Percentiles rank a stretch among this genome's conserved stretches.
These are phyloP conservation scores for Calonectris borealis DNA, from an alignment of 2,113 vertebrate genomes.

Conservation along the genomic window DNA sequence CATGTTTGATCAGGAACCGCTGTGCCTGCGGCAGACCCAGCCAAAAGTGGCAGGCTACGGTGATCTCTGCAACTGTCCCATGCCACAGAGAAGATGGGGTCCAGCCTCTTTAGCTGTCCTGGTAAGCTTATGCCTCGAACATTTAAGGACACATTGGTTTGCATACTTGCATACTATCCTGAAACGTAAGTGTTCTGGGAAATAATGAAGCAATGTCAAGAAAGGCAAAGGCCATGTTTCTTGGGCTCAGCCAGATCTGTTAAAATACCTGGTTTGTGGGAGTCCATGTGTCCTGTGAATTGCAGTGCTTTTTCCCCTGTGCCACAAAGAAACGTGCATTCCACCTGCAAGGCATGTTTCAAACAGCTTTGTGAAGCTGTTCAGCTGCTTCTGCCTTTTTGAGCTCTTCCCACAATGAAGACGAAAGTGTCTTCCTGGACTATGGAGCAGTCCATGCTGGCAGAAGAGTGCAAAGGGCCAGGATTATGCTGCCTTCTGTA, in stretches of 20 bases:
- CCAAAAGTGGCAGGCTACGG: rapidly evolving
- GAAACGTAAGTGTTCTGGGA: not conserved
- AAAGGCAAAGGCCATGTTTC: not conserved
- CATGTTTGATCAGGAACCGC: not conserved
- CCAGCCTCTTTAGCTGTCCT: not conserved
- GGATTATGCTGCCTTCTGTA: not conserved
- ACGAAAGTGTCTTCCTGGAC: not conserved
- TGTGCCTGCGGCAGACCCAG: not conserved
- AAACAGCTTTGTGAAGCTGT: not conserved
- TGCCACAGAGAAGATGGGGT: not conserved
- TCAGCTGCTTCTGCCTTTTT: not conserved
- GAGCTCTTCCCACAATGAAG: not conserved
- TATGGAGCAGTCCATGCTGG: not conserved
- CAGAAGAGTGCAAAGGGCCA: not conserved
- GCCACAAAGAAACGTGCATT: not conserved
- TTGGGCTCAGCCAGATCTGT: not conserved
- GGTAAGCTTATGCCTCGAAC: not conserved
- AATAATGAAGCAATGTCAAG: not conserved
- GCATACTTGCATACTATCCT: not conserved
- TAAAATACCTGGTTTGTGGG: not conserved
- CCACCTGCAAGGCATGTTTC: not conserved
- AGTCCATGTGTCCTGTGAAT: not conserved
- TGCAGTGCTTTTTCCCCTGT: not conserved
- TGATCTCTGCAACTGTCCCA: not conserved
- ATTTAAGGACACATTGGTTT: not conserved